Evolutionary conservation across 2,113 vertebrate genomes (phyloP).

Genomic region (Nesogale talazaci): DNA sequence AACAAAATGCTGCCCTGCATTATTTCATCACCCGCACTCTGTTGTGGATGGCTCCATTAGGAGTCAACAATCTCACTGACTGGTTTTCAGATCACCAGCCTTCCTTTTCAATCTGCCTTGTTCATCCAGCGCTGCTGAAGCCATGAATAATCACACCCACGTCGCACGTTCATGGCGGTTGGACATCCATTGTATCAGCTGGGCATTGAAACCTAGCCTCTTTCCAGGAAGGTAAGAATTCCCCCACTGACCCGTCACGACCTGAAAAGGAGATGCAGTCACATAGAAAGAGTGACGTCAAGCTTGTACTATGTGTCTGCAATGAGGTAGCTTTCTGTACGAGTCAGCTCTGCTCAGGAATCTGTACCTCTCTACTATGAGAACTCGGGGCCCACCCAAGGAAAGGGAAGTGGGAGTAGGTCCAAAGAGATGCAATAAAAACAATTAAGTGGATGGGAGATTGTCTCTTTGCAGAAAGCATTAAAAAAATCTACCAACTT

Average conservation of each 20-base stretch:
- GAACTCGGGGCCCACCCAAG: conserved; percentile 48
- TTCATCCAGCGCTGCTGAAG: background rate
- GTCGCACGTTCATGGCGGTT: background rate
- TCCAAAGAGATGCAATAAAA: conserved; percentile 70
- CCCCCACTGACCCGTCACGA: background rate
- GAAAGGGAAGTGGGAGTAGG: conserved; percentile 24
- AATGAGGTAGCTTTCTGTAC: background rate
- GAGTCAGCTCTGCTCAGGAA: background rate
- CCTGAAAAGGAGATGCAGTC: background rate
- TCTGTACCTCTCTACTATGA: background rate
- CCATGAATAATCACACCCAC: background rate
- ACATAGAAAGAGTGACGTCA: background rate
- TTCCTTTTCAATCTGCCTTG: background rate
- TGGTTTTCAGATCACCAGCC: background rate
- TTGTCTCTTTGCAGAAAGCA: conserved; percentile 44
- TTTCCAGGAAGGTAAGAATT: background rate
- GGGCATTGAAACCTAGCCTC: background rate
- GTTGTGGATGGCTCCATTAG: background rate
- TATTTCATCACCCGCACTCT: background rate
- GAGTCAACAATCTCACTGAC: background rate
- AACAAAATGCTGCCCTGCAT: background rate
- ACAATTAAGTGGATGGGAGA: conserved; percentile 64
- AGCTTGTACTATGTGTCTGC: background rate
- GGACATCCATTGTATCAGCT: background rate
- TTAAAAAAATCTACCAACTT: background rate